Percentiles rank a stretch among this genome's conserved stretches.
These are phyloP conservation scores for Epinephelus malabaricus DNA, from an alignment of 2,797 vertebrate species.

Conservation along the genomic window DNA sequence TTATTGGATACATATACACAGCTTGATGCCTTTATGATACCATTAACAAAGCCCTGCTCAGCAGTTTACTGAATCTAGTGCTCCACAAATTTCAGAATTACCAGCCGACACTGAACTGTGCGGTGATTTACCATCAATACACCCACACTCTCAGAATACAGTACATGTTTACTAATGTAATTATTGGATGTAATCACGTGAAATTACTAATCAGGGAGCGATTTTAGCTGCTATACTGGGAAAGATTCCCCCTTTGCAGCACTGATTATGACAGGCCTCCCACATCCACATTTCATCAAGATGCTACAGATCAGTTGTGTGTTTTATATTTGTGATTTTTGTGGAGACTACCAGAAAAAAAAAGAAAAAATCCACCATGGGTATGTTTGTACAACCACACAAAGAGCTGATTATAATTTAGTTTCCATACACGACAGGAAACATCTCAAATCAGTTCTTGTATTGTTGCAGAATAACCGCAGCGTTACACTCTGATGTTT, in stretches of 20 bases:
- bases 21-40: neutral
- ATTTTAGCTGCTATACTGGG: slow-evolving; percentile 25
- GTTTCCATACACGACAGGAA: slow-evolving; percentile 31
- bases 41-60: neutral
- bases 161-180: slow-evolving; percentile 27
- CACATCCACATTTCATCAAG: slow-evolving; percentile 32
- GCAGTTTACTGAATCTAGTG: neutral
- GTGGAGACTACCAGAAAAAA: neutral
- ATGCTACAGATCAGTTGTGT: slow-evolving; percentile 19
- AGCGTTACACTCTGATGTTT: slow-evolving; percentile 14
- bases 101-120: too few species aligned
- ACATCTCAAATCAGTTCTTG: slow-evolving; percentile 33
- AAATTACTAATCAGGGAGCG: slow-evolving; percentile 45
- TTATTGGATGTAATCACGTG: slow-evolving; percentile 37
- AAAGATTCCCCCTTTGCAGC: slow-evolving; percentile 4
- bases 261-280: slow-evolving; percentile 23
- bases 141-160: slow-evolving; percentile 2
- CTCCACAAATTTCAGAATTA: neutral
- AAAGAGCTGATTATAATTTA: slow-evolving; percentile 32
- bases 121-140: slow-evolving; percentile 1
- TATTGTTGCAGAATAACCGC: slow-evolving; percentile 29
- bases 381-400: slow-evolving; percentile 24
- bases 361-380: neutral
- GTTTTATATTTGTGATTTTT: slow-evolving; percentile 9
- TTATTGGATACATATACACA: slow-evolving; percentile 9